phyloP scores from a whole-genome alignment of 2,113 vertebrate genomes.

The Tapirus terrestris region DNA sequence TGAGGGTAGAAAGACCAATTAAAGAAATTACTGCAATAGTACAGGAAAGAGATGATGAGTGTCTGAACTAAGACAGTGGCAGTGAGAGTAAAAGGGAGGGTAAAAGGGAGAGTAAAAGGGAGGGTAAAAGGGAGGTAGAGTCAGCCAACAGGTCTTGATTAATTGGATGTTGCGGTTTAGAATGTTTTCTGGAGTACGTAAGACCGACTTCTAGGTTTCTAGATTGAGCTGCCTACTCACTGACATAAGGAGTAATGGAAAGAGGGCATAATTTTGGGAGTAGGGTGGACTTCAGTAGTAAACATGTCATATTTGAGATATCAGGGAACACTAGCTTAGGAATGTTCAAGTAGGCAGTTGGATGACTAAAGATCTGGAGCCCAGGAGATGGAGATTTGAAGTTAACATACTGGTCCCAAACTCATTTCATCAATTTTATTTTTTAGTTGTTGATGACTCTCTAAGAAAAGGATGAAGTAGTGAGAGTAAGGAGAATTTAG shows the following conservation, averaged over 20 bases:
- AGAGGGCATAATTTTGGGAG: not conserved
- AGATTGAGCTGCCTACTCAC: not conserved
- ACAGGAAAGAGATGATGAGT: not conserved
- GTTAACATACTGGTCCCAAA: not conserved
- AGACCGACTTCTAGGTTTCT: not conserved
- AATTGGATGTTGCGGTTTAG: not conserved
- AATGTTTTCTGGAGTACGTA: not conserved
- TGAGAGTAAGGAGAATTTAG: not conserved
- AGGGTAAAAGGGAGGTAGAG: not conserved
- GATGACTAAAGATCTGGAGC: not conserved
- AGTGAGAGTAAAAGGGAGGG: not conserved
- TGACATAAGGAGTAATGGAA: not conserved
- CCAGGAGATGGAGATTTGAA: not conserved
- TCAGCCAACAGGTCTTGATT: not conserved
- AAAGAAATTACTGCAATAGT: not conserved
- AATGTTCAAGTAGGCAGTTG: not conserved
- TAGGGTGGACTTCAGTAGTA: not conserved
- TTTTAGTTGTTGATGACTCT: not conserved
- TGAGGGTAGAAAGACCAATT: not conserved
- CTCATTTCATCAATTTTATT: not conserved
- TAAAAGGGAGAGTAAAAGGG: not conserved
- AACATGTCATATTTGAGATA: not conserved
- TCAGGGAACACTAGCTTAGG: not conserved
- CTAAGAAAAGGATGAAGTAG: not conserved
- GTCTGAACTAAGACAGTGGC: not conserved